These are phyloP conservation scores for Tachycineta bicolor DNA, from an alignment of 2,113 vertebrate species.

Conservation along the genomic window DNA sequence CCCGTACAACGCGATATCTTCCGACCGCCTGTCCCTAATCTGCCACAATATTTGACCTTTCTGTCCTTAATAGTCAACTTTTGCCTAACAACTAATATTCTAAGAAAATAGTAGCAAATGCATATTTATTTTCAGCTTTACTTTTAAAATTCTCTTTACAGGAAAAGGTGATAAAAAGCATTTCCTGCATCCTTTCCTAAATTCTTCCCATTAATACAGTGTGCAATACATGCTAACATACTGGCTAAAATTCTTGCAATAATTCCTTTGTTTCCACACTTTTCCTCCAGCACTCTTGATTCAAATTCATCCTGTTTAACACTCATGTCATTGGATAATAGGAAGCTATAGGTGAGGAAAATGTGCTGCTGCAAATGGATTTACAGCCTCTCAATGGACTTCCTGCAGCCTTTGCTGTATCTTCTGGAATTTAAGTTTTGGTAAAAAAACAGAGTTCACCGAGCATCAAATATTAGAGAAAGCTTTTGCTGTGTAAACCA, in stretches of 20 bases:
- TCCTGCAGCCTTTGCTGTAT: background rate
- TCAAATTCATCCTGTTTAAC: slow-evolving; percentile 14
- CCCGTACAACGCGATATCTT: too few relatives aligned
- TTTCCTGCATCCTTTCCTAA: background rate
- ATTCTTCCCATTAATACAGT: background rate
- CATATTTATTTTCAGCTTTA: background rate
- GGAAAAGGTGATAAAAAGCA: background rate
- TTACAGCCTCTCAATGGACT: background rate
- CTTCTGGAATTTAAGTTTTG: background rate
- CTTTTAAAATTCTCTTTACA: background rate
- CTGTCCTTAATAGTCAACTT: background rate
- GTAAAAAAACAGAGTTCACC: background rate
- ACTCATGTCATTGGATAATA: background rate
- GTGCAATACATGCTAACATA: background rate
- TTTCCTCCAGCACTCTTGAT: slow-evolving; percentile 9
- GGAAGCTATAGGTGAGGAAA: background rate
- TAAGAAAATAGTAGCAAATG: background rate
- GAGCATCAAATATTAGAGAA: background rate
- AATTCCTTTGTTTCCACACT: slow-evolving; percentile 4
- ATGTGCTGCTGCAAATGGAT: background rate
- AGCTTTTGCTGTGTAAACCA: background rate
- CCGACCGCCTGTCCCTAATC: too few relatives aligned
- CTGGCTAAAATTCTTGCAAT: background rate
- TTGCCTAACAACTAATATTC: background rate
- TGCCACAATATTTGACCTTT: background rate